A percentile compares a stretch with the other conserved stretches of the same genome.
Evolutionary conservation across 2,797 vertebrate species (phyloP).

Genomic region (Remorina albescens): DNA sequence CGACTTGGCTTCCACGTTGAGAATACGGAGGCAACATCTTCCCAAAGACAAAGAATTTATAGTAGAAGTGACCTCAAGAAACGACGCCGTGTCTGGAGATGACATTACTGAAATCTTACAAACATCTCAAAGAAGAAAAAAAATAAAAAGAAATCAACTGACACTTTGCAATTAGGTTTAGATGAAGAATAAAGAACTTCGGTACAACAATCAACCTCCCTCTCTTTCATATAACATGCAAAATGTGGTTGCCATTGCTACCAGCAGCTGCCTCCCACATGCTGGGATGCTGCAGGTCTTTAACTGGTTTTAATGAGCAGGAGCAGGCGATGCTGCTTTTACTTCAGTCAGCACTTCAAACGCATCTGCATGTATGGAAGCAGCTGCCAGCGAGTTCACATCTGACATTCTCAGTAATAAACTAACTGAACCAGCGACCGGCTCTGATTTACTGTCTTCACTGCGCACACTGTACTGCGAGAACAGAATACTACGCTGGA

Average conservation of each 20-base stretch:
- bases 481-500: conserved; percentile 1
- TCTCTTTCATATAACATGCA: conserved; percentile 27
- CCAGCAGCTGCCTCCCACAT: conserved; percentile 79
- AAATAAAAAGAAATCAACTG: conserved; percentile 1
- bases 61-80: conserved; percentile 64
- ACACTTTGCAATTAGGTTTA: conserved; percentile 9
- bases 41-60: conserved; percentile 73
- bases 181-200: conserved; percentile 18
- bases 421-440: conserved; percentile 15
- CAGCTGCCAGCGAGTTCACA: conserved; percentile 30
- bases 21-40: conserved; percentile 61
- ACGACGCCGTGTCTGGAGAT: conserved; percentile 65
- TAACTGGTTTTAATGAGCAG: conserved; percentile 66
- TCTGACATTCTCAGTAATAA: conserved; percentile 34
- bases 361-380: conserved; percentile 58
- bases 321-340: conserved; percentile 45
- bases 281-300: conserved; percentile 56
- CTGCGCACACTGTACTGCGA: neutral
- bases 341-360: conserved; percentile 70
- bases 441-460: conserved; percentile 24
- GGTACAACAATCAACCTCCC: neutral
- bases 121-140: conserved; percentile 8
- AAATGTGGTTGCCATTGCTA: conserved; percentile 27
- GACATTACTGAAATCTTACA: conserved; percentile 55
- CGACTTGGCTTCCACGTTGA: conserved; percentile 60